These are phyloP conservation scores for Eulithis prunata DNA, from an alignment of 2,888 invertebrate genomes.

Conservation along the genomic window DNA sequence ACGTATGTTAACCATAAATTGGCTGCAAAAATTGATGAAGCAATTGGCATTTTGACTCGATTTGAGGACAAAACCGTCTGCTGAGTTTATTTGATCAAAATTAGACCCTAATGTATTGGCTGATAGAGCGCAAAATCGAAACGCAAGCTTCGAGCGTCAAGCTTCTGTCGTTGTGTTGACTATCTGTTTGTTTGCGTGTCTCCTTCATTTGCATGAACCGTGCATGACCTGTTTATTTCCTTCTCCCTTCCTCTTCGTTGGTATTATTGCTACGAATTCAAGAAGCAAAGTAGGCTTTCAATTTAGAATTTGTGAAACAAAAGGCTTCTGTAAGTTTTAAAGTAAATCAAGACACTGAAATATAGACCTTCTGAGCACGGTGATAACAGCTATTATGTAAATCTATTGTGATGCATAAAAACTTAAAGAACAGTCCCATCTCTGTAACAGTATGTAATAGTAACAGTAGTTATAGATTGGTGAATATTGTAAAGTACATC, in stretches of 20 bases:
- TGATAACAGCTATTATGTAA: conserved; percentile 24
- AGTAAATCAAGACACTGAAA: conserved; percentile 19
- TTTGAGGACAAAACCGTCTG: conserved; percentile 45
- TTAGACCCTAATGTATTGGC: conserved; percentile 70
- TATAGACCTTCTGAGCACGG: conserved; percentile 19
- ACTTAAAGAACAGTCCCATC: conserved; percentile 54
- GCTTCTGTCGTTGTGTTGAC: conserved; percentile 79
- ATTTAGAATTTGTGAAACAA: conserved; percentile 36
- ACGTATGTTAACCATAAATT: conserved; percentile 67
- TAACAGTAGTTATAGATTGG: conserved; percentile 65
- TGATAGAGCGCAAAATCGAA: conserved; percentile 61
- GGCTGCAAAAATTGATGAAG: conserved; percentile 65
- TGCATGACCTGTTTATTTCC: conserved; percentile 77
- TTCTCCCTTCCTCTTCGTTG: conserved; percentile 64
- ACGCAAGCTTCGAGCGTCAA: conserved; percentile 73
- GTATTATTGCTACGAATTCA: conserved; percentile 59
- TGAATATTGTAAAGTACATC: conserved; percentile 46
- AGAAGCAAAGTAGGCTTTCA: conserved; percentile 55
- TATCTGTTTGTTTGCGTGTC: conserved; percentile 80
- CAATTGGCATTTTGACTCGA: conserved; percentile 50
- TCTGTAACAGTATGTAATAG: conserved; percentile 48
- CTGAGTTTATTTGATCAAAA: conserved; percentile 56
- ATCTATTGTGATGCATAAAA: conserved; percentile 53
- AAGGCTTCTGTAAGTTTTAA: conserved; percentile 22
- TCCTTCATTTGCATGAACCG: conserved; percentile 81